These are phyloP conservation scores for Folsomia candida DNA, from an alignment of 2,888 invertebrate genomes.

Conservation along the genomic window DNA sequence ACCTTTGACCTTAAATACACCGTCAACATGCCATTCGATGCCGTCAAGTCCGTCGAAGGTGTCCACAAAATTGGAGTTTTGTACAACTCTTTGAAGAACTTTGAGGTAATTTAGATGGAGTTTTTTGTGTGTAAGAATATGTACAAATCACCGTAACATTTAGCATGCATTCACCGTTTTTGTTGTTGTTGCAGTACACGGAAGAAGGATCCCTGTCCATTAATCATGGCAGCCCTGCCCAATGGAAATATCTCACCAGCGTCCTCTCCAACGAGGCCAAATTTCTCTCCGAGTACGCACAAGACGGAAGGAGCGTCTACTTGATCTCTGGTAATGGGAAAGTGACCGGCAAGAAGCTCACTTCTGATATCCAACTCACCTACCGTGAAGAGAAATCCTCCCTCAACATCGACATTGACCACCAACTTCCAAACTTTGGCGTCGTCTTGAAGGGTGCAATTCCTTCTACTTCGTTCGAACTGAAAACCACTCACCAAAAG, in stretches of 20 bases:
- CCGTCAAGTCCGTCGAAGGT: slow-evolving; percentile 30
- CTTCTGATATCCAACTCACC: slow-evolving; percentile 24
- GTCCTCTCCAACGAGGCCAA: slow-evolving; percentile 44
- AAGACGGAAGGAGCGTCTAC: slow-evolving; percentile 31
- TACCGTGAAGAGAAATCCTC: slow-evolving; percentile 32
- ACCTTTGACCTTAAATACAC: slow-evolving; percentile 39
- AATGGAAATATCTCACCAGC: slow-evolving; percentile 29
- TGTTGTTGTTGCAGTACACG: slow-evolving; percentile 18
- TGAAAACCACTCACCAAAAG: slow-evolving; percentile 36
- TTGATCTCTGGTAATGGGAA: slow-evolving; percentile 36
- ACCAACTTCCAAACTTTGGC: slow-evolving; percentile 34
- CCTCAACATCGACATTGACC: slow-evolving; percentile 42
- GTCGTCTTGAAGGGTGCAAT: slow-evolving; percentile 32
- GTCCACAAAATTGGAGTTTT: slow-evolving; percentile 27
- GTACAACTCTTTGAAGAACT: slow-evolving; percentile 37
- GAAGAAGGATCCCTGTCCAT: slow-evolving; percentile 32
- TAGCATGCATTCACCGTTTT: not conserved
- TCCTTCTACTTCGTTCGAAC: slow-evolving; percentile 27
- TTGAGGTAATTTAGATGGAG: slow-evolving; percentile 34
- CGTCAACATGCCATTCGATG: slow-evolving; percentile 40
- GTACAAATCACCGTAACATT: not conserved
- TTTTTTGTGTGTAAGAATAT: not conserved
- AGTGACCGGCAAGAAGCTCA: slow-evolving; percentile 21
- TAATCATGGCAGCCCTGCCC: slow-evolving; percentile 36
- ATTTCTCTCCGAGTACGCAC: slow-evolving; percentile 26